A percentile compares a stretch with the other conserved stretches of the same genome.
Evolutionary conservation across 2,888 invertebrate genomes (phyloP).

Genomic region (Leptinotarsa rubiginosa): DNA sequence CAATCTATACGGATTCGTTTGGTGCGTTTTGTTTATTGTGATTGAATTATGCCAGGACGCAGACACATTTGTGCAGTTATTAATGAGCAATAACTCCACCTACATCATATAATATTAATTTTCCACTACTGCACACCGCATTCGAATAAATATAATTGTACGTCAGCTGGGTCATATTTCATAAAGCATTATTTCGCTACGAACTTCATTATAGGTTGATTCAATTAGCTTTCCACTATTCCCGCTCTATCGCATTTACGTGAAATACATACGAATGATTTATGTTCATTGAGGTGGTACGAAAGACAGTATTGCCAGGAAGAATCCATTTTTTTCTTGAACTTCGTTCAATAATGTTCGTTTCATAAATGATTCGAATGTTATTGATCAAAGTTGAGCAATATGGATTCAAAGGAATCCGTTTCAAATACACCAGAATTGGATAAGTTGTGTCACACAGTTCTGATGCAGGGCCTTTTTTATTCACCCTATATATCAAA

Average conservation of each 20-base stretch:
- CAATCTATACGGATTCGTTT: conserved; percentile 33
- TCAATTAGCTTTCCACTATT: background rate
- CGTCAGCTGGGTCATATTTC: conserved; percentile 12
- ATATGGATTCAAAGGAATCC: too few species aligned
- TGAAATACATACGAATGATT: background rate
- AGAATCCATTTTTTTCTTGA: too few species aligned
- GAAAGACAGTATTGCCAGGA: too few species aligned
- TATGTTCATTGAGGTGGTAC: too few species aligned
- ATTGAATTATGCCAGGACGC: conserved; percentile 31
- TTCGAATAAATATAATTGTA: conserved; percentile 1
- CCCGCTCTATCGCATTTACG: background rate
- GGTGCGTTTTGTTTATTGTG: conserved; percentile 35
- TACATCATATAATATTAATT: conserved; percentile 22
- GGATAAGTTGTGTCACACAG: too few species aligned
- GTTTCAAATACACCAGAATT: too few species aligned
- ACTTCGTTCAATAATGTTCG: too few species aligned
- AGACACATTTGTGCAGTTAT: conserved; percentile 20
- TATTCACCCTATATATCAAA: too few species aligned
- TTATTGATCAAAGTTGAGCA: too few species aligned
- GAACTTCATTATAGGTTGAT: background rate
- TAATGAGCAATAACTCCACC: conserved; percentile 20
- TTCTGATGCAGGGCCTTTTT: too few species aligned
- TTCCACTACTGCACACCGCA: background rate
- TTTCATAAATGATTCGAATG: too few species aligned
- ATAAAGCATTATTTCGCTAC: conserved; percentile 5